A percentile compares a stretch with the other conserved stretches of the same genome.
These are phyloP conservation scores for Proales similis DNA, from an alignment of 1,140 invertebrate genomes.

Conservation along the genomic window DNA sequence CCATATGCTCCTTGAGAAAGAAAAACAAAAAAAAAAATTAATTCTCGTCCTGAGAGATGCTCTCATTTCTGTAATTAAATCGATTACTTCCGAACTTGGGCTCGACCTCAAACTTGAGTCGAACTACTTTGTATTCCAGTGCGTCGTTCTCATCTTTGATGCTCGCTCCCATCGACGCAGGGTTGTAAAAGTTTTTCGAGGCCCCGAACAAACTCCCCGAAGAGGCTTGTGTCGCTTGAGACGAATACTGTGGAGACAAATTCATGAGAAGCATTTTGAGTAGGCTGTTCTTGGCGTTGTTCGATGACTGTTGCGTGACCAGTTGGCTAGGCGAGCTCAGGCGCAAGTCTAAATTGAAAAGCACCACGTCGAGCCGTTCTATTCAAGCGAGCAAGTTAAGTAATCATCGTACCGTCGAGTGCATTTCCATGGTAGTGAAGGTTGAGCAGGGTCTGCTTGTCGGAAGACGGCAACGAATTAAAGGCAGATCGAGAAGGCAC, in stretches of 20 bases:
- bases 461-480: not conserved
- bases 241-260: not conserved
- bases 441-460: constrained; percentile 24
- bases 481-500: not conserved
- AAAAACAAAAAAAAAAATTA: too few relatives aligned
- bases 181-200: not conserved
- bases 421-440: constrained; percentile 30
- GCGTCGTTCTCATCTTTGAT: constrained; percentile 9
- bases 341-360: not conserved
- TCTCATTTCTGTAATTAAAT: not conserved
- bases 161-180: not conserved
- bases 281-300: constrained; percentile 1
- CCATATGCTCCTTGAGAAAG: not conserved
- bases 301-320: not conserved
- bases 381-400: too few relatives aligned
- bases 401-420: too few relatives aligned
- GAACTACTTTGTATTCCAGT: constrained; percentile 17
- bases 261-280: constrained; percentile 14
- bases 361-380: not conserved
- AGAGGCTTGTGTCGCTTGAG: not conserved
- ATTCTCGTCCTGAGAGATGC: too few relatives aligned
- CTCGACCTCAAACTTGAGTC: constrained; percentile 8
- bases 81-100: constrained; percentile 11
- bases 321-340: not conserved
- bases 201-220: too few relatives aligned